Conservation (phyloP, 2,113 vertebrate genomes). For the Antidorcas marsupialis region DNA sequence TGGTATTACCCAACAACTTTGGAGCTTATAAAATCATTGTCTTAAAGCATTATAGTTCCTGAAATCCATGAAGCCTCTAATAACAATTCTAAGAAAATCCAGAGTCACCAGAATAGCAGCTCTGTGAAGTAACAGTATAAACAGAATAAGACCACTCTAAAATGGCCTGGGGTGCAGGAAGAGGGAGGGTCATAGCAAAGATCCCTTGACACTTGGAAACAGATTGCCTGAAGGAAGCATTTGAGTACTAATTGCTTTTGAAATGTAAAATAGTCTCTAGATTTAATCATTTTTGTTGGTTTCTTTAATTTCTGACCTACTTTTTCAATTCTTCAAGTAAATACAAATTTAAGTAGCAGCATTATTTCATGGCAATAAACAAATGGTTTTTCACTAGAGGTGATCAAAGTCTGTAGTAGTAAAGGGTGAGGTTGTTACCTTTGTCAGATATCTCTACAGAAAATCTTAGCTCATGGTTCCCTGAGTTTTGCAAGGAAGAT, state of each 20-base stretch:
- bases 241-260: background rate
- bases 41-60: background rate
- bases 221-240: slow-evolving; percentile 5
- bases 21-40: background rate
- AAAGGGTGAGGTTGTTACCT: background rate
- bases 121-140: background rate
- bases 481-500: background rate
- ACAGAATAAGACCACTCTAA: background rate
- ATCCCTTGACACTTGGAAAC: background rate
- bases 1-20: background rate
- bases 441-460: background rate
- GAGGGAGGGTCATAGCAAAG: background rate
- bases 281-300: background rate
- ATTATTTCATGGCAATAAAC: background rate
- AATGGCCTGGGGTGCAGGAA: background rate
- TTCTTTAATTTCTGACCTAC: background rate
- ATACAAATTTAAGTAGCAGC: background rate
- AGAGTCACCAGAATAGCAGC: background rate
- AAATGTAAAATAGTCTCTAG: background rate
- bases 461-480: background rate
- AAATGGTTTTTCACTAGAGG: background rate
- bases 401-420: background rate
- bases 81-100: background rate
- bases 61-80: background rate
- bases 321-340: background rate